Percentiles rank a stretch among this genome's conserved stretches.
Evolutionary conservation across 2,113 vertebrate species (phyloP).

Genomic region (Cercocebus atys): DNA sequence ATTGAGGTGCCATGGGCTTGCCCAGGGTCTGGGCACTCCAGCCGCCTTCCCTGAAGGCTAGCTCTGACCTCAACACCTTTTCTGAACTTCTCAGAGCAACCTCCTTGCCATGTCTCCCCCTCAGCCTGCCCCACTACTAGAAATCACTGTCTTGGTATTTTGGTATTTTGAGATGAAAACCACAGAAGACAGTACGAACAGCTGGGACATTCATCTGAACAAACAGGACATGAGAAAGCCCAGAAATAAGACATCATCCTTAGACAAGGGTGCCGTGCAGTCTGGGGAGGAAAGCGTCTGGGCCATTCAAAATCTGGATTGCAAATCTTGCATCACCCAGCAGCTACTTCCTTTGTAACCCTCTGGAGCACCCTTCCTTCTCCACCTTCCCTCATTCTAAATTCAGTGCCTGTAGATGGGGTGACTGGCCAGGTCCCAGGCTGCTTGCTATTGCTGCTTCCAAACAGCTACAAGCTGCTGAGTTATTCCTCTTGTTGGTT

Average conservation of each 20-base stretch:
- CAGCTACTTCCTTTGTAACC: neutral
- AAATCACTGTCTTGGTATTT: neutral
- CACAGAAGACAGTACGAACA: fast-evolving
- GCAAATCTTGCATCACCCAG: fast-evolving
- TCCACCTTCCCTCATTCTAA: neutral
- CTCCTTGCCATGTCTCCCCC: fast-evolving
- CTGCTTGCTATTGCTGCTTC: fast-evolving
- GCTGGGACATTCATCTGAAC: neutral
- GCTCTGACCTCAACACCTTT: neutral
- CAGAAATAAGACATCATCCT: neutral
- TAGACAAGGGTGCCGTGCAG: fast-evolving
- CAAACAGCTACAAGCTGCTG: neutral
- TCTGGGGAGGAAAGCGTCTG: neutral
- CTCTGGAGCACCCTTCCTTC: fast-evolving
- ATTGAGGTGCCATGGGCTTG: neutral
- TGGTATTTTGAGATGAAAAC: neutral
- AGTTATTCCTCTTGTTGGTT: neutral
- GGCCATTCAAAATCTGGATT: neutral
- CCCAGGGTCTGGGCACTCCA: fast-evolving
- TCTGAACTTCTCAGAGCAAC: neutral
- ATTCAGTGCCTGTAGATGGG: neutral
- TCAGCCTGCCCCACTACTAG: neutral
- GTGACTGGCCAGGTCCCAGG: too few relatives aligned
- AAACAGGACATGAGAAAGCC: neutral
- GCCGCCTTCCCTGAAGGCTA: neutral